Conservation (phyloP, 1,140 invertebrate species). For the Coptotermes formosanus region DNA sequence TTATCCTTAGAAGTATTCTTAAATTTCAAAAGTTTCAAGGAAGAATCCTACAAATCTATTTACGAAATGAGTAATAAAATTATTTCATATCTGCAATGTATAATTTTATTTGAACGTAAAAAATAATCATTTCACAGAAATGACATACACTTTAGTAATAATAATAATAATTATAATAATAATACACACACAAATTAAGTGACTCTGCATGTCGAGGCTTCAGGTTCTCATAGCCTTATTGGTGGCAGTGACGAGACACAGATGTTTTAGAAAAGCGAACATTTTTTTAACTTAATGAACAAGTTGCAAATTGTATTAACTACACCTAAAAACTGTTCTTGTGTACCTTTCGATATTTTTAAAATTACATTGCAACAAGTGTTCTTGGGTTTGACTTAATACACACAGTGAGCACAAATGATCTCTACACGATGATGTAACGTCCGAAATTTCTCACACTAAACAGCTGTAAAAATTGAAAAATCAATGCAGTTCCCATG, state of each 20-base stretch:
- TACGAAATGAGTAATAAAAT: no score
- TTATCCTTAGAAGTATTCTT: no score
- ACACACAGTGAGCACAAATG: no score
- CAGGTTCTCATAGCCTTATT: not conserved
- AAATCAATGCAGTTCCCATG: no score
- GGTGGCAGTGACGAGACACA: not conserved
- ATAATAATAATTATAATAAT: not conserved
- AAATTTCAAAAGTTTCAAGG: no score
- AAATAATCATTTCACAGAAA: conserved; percentile 17
- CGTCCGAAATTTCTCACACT: no score
- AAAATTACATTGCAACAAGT: no score
- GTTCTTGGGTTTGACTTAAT: no score
- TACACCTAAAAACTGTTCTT: not conserved
- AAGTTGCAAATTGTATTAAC: not conserved
- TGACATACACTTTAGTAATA: conserved; percentile 7
- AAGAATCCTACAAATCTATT: no score
- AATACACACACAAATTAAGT: conserved; percentile 17
- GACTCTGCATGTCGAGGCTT: not conserved
- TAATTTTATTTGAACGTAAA: conserved; percentile 18
- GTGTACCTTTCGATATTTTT: not conserved
- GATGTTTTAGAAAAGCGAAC: not conserved
- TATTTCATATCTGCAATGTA: not conserved
- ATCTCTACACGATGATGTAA: no score
- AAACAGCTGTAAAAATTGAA: no score
- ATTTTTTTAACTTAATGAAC: not conserved